Percentiles rank a stretch among this genome's conserved stretches.
These are phyloP conservation scores for Microcebus murinus DNA, from an alignment of 2,113 vertebrate genomes.

Conservation along the genomic window DNA sequence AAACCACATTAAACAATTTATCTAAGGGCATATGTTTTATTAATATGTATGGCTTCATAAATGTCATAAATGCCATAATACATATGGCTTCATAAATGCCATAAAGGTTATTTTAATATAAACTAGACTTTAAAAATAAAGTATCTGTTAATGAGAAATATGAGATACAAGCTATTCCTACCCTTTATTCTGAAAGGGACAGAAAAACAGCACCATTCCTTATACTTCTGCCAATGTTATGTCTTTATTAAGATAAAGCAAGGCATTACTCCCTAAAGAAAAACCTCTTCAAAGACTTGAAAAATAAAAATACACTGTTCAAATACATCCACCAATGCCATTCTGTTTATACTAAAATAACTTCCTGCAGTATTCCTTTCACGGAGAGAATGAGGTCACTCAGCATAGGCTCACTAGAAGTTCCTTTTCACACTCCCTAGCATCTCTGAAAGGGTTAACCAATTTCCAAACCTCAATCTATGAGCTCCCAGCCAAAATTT, in stretches of 20 bases:
- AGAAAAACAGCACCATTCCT: neutral
- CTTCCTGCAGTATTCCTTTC: neutral
- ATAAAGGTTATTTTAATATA: neutral
- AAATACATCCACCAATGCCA: constrained; percentile 4
- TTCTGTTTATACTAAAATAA: neutral
- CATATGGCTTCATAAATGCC: neutral
- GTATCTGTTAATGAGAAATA: constrained; percentile 30
- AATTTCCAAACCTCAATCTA: neutral
- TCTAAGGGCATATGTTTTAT: constrained; percentile 48
- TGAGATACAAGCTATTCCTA: neutral
- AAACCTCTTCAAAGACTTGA: neutral
- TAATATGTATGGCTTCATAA: constrained; percentile 5
- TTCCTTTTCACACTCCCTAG: neutral
- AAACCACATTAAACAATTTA: constrained; percentile 36
- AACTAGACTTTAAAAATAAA: constrained; percentile 59
- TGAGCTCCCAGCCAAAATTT: neutral
- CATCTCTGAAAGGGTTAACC: neutral
- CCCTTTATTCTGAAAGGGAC: constrained; percentile 26
- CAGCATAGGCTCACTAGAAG: neutral
- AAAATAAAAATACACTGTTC: constrained; percentile 37
- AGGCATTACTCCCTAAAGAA: neutral
- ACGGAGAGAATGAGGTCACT: neutral
- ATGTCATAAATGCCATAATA: neutral
- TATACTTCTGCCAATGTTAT: neutral
- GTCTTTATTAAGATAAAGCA: neutral